Conservation (phyloP, 2,888 invertebrate species). For the Drosophila neonasuta region DNA sequence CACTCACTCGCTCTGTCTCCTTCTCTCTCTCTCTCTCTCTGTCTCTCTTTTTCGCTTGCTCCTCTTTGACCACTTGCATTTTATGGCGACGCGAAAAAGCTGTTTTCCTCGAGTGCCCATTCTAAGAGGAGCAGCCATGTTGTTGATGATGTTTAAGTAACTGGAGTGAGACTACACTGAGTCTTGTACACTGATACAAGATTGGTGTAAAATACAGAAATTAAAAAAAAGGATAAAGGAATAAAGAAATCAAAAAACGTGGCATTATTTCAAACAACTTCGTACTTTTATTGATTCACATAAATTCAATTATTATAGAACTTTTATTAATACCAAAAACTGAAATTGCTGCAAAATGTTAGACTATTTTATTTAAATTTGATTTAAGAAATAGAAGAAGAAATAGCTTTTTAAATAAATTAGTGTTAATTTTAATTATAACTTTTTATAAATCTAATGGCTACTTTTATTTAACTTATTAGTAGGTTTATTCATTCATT, state of each 20-base stretch:
- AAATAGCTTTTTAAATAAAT: too few species aligned
- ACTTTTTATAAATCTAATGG: too few species aligned
- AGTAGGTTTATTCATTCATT: too few species aligned
- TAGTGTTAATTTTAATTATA: too few species aligned
- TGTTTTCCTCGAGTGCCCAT: conserved; percentile 63
- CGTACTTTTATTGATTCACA: too few species aligned
- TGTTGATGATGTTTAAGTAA: conserved; percentile 72
- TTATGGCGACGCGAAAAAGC: conserved; percentile 76
- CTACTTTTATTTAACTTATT: too few species aligned
- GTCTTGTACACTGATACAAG: conserved; percentile 39
- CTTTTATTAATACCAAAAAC: too few species aligned
- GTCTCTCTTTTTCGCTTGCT: conserved; percentile 21
- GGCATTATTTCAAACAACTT: too few species aligned
- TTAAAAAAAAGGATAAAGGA: neutral
- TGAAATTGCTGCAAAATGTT: too few species aligned
- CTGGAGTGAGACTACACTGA: conserved; percentile 31
- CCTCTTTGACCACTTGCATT: conserved; percentile 71
- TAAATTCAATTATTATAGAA: too few species aligned
- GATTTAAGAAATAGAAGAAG: too few species aligned
- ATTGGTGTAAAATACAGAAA: neutral
- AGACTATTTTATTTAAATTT: too few species aligned
- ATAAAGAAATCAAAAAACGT: neutral
- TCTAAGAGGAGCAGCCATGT: conserved; percentile 60
- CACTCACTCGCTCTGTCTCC: neutral
- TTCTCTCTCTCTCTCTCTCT: conserved; percentile 16